A percentile compares a stretch with the other conserved stretches of the same genome.
Conservation (phyloP, 2,113 vertebrate species). For the Girardinichthys multiradiatus region DNA sequence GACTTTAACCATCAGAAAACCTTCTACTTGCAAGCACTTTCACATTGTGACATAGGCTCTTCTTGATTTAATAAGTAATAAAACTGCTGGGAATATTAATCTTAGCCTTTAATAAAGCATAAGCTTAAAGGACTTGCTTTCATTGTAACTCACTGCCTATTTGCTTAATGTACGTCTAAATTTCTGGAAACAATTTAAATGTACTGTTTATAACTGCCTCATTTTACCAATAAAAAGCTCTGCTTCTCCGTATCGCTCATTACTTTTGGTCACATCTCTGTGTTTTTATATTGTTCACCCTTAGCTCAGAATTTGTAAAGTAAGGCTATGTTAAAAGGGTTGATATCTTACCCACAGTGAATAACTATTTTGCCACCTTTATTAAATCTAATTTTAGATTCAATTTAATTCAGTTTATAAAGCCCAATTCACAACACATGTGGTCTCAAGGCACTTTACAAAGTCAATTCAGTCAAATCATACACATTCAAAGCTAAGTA, state of each 20-base stretch:
- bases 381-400: no score
- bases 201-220: not conserved
- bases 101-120: not conserved
- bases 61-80: not conserved
- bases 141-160: not conserved
- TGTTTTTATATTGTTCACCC: not conserved
- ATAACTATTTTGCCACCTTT: no score
- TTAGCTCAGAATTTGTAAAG: not conserved
- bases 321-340: no score
- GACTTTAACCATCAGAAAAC: slow-evolving; percentile 3
- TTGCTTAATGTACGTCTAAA: not conserved
- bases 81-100: not conserved
- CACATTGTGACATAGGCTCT: not conserved
- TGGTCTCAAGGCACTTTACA: no score
- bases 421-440: no score
- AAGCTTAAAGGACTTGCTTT: not conserved
- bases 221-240: slow-evolving; percentile 26
- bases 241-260: not conserved
- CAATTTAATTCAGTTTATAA: no score
- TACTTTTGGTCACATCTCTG: not conserved
- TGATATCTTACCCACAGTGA: no score
- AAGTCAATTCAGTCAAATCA: no score
- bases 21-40: not conserved
- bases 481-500: no score
- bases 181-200: not conserved